phyloP scores from a whole-genome alignment of 2,113 vertebrate species.

The Dromiciops gliroides region DNA sequence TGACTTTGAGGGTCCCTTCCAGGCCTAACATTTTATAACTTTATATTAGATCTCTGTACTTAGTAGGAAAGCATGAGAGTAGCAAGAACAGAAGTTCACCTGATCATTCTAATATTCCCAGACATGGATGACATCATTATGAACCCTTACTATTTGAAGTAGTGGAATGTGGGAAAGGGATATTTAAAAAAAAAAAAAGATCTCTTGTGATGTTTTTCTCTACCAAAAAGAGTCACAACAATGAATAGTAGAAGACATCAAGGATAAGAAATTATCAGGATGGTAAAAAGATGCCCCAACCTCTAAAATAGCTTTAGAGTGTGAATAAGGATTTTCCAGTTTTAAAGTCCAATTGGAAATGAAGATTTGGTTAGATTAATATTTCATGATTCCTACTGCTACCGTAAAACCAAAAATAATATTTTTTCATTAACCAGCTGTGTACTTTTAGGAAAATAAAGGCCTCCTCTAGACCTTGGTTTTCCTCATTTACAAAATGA shows the following conservation, averaged over 20 bases:
- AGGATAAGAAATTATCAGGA: not conserved
- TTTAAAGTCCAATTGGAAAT: too few species aligned
- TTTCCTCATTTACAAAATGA: too few species aligned
- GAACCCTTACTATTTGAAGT: not conserved
- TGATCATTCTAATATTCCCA: not conserved
- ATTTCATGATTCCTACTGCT: too few species aligned
- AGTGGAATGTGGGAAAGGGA: not conserved
- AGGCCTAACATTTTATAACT: not conserved
- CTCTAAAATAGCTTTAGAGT: too few species aligned
- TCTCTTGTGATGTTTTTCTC: not conserved
- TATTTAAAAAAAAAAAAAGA: too few species aligned
- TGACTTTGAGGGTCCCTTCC: not conserved
- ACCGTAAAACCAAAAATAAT: too few species aligned
- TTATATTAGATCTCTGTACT: not conserved
- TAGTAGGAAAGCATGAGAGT: not conserved
- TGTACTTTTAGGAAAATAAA: too few species aligned
- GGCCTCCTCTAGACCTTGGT: too few species aligned
- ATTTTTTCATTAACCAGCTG: too few species aligned
- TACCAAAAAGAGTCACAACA: not conserved
- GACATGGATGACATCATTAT: not conserved
- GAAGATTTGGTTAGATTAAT: too few species aligned
- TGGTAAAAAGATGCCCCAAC: not conserved
- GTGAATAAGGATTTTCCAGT: too few species aligned
- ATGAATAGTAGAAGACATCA: not conserved
- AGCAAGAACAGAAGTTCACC: not conserved